phyloP scores from a whole-genome alignment of 2,797 vertebrate species.

The Pangasius krempfi region DNA sequence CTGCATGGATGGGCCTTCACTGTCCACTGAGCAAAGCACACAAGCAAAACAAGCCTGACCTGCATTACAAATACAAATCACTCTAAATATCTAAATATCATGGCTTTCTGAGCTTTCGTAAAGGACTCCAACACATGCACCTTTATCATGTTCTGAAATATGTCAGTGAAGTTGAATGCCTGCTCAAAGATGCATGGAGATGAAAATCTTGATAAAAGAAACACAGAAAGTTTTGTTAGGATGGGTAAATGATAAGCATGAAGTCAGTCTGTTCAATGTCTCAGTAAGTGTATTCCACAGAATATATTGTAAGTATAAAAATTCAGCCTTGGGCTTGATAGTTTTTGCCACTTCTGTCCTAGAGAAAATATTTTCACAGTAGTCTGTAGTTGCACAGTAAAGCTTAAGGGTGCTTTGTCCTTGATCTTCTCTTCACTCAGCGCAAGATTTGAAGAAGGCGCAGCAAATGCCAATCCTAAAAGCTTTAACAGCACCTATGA shows the following conservation, averaged over 20 bases:
- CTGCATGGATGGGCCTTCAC: conserved; percentile 62
- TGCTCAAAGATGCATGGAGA: background rate
- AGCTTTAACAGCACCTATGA: background rate
- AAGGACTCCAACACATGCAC: background rate
- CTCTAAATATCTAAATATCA: background rate
- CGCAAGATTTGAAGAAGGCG: background rate
- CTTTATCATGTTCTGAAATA: background rate
- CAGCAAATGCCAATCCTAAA: background rate
- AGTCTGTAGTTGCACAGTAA: background rate
- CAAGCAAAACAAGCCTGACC: conserved; percentile 25
- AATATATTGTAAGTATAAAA: background rate
- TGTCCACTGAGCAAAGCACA: conserved; percentile 39
- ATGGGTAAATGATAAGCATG: background rate
- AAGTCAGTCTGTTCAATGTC: background rate
- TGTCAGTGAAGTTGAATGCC: background rate
- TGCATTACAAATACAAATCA: conserved; percentile 29
- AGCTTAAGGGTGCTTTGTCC: background rate
- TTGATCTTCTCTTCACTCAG: conserved; percentile 13
- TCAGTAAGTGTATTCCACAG: background rate
- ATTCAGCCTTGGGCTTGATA: background rate
- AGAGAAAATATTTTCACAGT: background rate
- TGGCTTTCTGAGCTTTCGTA: background rate
- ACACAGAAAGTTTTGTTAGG: background rate
- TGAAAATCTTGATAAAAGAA: background rate
- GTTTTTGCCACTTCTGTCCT: background rate